Evolutionary conservation across 1,140 invertebrate species (phyloP).

Genomic region (Gryllus bimaculatus): DNA sequence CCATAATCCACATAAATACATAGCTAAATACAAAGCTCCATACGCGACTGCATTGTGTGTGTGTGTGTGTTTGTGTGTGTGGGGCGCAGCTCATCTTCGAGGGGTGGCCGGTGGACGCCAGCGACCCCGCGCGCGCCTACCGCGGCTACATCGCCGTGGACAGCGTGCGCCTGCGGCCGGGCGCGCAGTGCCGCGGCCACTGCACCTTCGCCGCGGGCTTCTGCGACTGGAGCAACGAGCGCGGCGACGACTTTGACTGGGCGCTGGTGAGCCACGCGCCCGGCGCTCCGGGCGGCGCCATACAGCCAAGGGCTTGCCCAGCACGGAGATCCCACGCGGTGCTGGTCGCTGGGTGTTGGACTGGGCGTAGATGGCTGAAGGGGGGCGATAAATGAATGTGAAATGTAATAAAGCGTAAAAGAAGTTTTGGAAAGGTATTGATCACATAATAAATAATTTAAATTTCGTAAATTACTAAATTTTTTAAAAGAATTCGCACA

Average conservation of each 20-base stretch:
- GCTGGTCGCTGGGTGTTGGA: no score
- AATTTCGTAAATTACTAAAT: no score
- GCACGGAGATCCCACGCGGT: no score
- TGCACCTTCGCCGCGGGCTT: constrained; percentile 42
- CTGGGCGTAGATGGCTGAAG: no score
- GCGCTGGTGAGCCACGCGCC: constrained; percentile 27
- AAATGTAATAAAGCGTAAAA: no score
- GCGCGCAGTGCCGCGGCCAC: constrained; percentile 32
- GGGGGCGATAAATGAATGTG: no score
- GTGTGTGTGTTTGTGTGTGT: neutral
- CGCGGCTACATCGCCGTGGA: constrained; percentile 41
- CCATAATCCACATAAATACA: neutral
- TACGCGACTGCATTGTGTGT: neutral
- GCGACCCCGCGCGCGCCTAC: constrained; percentile 31
- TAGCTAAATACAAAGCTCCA: no score
- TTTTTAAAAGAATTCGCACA: no score
- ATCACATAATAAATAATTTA: no score
- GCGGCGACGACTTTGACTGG: constrained; percentile 42
- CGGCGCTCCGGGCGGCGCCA: no score
- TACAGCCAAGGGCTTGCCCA: no score
- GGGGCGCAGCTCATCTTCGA: constrained; percentile 28
- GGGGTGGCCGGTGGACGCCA: constrained; percentile 30
- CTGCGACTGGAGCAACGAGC: constrained; percentile 40
- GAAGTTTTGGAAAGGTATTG: no score
- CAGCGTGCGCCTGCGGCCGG: constrained; percentile 32